These are phyloP conservation scores for Sepioteuthis lessoniana DNA, from an alignment of 2,888 invertebrate species.

Conservation along the genomic window DNA sequence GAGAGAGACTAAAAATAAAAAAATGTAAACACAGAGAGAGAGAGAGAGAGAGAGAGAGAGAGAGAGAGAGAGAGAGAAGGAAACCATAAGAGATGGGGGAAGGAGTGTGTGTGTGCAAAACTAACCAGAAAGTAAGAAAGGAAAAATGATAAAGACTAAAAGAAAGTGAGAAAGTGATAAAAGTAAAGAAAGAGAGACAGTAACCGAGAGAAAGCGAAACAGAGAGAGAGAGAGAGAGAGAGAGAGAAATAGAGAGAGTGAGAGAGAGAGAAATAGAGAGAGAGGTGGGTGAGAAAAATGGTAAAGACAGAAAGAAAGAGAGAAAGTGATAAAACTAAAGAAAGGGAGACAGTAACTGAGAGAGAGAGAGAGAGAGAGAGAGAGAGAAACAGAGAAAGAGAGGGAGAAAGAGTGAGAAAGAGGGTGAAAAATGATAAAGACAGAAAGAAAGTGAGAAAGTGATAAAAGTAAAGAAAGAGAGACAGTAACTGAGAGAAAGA, in stretches of 20 bases:
- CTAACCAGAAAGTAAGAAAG: background rate
- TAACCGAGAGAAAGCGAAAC: background rate
- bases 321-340: background rate
- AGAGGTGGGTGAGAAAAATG: too few species aligned
- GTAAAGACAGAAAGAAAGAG: background rate
- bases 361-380: too few species aligned
- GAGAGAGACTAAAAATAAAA: too few species aligned
- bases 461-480: background rate
- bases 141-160: background rate
- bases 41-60: background rate
- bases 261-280: too few species aligned
- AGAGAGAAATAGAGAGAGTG: too few species aligned
- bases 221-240: background rate
- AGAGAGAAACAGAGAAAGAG: background rate
- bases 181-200: background rate
- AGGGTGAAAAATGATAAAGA: background rate
- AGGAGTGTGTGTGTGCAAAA: background rate
- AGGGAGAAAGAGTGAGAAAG: background rate
- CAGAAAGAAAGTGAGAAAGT: background rate
- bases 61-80: background rate
- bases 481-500: background rate
- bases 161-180: background rate
- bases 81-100: background rate
- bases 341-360: background rate
- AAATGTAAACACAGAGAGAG: background rate